Conservation (phyloP, 2,113 vertebrate species). For the Aegypius monachus region DNA sequence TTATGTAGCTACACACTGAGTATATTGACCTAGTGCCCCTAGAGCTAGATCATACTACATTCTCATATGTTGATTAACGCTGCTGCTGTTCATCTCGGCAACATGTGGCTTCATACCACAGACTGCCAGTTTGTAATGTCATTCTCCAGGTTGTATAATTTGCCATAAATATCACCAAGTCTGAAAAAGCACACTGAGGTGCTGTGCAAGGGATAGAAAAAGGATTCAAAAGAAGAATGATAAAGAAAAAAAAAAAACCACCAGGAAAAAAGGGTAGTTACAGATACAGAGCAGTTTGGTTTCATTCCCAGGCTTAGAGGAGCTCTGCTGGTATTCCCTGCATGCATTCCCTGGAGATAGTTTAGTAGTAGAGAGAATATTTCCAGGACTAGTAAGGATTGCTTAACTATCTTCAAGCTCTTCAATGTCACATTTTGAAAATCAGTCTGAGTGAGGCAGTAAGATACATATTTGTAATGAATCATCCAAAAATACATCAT, state of each 20-base stretch:
- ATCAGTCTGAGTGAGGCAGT: not conserved
- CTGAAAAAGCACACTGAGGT: not conserved
- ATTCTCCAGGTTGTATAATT: not conserved
- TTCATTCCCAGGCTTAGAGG: not conserved
- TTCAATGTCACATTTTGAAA: not conserved
- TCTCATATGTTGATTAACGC: fast-evolving
- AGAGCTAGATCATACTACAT: not conserved
- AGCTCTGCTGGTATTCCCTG: not conserved
- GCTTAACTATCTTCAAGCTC: not conserved
- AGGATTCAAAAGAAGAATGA: not conserved
- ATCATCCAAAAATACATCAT: fast-evolving
- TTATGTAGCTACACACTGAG: not conserved
- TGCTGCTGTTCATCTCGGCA: not conserved
- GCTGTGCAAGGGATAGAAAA: not conserved
- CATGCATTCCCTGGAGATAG: not conserved
- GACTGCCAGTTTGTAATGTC: not conserved
- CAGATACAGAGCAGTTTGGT: not conserved
- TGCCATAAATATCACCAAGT: not conserved
- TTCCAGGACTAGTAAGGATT: not conserved
- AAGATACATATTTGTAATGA: not conserved
- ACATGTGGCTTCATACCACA: not conserved
- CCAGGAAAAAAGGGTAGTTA: not conserved
- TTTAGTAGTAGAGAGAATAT: not conserved
- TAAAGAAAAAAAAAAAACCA: not conserved
- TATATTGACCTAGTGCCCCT: not conserved